phyloP scores from a whole-genome alignment of 2,113 vertebrate species.

The Gorsachius goisagi region DNA sequence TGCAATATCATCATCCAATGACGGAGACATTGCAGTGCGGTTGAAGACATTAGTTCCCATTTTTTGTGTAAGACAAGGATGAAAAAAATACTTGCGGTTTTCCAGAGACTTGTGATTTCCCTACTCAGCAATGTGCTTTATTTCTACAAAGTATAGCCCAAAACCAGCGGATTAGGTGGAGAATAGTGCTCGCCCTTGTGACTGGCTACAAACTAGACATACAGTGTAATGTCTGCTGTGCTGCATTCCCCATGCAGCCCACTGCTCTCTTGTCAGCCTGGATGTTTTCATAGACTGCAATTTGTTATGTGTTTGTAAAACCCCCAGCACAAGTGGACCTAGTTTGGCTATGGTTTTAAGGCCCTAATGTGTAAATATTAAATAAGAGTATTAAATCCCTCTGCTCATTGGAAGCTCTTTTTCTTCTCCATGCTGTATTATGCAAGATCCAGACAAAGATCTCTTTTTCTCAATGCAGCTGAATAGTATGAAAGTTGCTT shows the following conservation, averaged over 20 bases:
- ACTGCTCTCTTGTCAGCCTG: neutral
- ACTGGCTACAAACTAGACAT: neutral
- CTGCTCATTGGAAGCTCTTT: neutral
- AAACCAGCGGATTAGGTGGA: neutral
- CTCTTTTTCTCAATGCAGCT: constrained; percentile 2
- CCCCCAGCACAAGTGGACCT: neutral
- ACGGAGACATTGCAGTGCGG: neutral
- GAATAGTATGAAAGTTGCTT: constrained; percentile 14
- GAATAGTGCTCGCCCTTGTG: neutral
- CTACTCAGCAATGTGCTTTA: neutral
- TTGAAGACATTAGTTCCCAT: neutral
- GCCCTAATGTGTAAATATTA: neutral
- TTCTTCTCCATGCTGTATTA: neutral
- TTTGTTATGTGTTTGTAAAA: neutral
- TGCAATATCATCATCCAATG: neutral
- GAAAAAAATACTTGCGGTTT: neutral
- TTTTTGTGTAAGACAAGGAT: neutral
- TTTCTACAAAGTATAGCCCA: neutral
- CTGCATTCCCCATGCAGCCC: neutral
- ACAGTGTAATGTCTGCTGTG: neutral
- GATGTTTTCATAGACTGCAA: neutral
- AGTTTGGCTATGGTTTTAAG: neutral
- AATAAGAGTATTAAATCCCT: neutral
- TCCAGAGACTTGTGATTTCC: neutral
- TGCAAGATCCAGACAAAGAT: neutral